Percentiles rank a stretch among this genome's conserved stretches.
Conservation (phyloP, 2,113 vertebrate species). For the Panthera leo region DNA sequence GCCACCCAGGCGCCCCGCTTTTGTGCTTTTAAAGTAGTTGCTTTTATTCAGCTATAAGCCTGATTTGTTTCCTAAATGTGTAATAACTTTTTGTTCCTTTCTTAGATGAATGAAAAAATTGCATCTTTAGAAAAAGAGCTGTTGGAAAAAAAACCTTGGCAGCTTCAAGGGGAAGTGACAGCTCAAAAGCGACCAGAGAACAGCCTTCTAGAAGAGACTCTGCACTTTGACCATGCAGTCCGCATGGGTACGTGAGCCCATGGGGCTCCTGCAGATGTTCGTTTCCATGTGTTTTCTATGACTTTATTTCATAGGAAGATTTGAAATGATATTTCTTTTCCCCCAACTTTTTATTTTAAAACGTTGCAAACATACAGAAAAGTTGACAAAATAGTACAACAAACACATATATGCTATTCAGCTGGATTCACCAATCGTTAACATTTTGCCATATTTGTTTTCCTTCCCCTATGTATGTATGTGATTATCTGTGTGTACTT, state of each 20-base stretch:
- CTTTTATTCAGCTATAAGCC: not conserved
- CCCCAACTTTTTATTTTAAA: not conserved
- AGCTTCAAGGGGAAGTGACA: conserved; percentile 94
- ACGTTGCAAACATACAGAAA: not conserved
- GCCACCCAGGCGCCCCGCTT: not conserved
- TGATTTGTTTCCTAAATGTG: not conserved
- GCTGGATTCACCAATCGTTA: not conserved
- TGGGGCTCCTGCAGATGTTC: not conserved
- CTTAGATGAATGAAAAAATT: conserved; percentile 95
- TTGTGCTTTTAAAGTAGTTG: not conserved
- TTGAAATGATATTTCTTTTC: not conserved
- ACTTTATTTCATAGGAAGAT: fast-evolving
- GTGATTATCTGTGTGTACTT: not conserved
- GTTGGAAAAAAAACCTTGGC: conserved; percentile 94
- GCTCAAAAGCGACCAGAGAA: conserved; percentile 95
- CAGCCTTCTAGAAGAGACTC: conserved; percentile 94
- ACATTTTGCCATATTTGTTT: not conserved
- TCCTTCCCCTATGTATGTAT: not conserved
- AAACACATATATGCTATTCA: not conserved
- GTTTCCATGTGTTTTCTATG: not conserved
- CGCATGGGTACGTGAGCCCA: conserved; percentile 86
- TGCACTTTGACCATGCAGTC: conserved; percentile 93
- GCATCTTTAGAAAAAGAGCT: conserved; percentile 90
- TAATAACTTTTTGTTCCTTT: not conserved
- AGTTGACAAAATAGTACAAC: not conserved